A percentile compares a stretch with the other conserved stretches of the same genome.
Conservation (phyloP, 1,140 invertebrate genomes). For the Paramacrobiotus metropolitanus region DNA sequence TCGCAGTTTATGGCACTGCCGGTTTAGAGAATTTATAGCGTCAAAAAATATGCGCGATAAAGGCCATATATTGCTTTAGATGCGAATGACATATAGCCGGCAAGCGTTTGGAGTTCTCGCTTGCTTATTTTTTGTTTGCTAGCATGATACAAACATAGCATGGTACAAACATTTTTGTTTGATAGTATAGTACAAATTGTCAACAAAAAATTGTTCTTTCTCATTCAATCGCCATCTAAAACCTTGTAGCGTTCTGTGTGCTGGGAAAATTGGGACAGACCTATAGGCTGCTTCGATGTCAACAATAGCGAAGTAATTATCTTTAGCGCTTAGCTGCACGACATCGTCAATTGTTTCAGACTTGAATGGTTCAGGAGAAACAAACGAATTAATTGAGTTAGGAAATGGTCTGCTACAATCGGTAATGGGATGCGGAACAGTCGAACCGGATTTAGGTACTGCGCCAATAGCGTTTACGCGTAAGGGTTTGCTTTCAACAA, state of each 20-base stretch:
- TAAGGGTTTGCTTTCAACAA: background rate
- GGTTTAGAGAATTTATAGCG: background rate
- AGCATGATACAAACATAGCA: background rate
- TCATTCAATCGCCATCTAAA: background rate
- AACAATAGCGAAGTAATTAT: background rate
- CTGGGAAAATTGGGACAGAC: background rate
- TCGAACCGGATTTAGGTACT: background rate
- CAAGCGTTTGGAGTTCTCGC: background rate
- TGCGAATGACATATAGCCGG: background rate
- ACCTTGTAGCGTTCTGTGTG: background rate
- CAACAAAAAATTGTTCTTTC: background rate
- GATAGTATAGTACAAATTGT: background rate
- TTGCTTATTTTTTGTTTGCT: background rate
- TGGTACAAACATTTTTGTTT: background rate
- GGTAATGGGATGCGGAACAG: background rate
- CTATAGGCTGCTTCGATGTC: background rate
- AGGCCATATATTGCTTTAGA: background rate
- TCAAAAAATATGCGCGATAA: background rate
- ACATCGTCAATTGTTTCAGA: background rate
- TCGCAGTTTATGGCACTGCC: background rate
- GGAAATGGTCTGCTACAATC: background rate
- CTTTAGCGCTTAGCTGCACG: background rate
- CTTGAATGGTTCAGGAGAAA: background rate
- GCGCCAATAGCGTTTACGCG: background rate
- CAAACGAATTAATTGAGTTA: background rate